Evolutionary conservation across 2,113 vertebrate species (phyloP), one percentile per base, ranked within the genome.

Genomic region (Gambusia holbrooki): DNA sequence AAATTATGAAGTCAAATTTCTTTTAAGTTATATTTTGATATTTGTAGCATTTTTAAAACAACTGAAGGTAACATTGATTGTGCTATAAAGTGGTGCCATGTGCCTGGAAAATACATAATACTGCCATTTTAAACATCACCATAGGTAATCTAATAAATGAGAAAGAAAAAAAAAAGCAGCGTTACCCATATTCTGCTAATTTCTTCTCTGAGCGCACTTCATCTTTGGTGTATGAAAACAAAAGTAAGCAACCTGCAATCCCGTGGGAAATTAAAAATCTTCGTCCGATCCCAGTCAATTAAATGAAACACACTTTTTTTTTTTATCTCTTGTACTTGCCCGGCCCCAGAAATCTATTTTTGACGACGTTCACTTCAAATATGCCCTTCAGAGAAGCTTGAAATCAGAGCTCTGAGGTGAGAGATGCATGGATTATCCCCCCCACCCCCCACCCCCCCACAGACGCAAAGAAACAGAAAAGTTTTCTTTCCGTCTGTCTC

Each of bases 181-280:
- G 33, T 74, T 7, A 75, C 73, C 79, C 2, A 54, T 84, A 83
- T 71, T 76, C 77, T 84, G 76, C 80, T 76, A 71, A 89, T 89
- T 87, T 85, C 71, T 89, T 88, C 82, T 77, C 84, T 75, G 76
- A 79, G 72, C 86, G 76, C 80, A 73, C 73, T 74, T 87, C 84
- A 84, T 84, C 81, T 81, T 69, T n/a, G 77, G 54, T 2, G 85
- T 67, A 78, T 80, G 86, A 90, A 90, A 90, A 86, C 88, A 90
- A 89, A 93, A 90, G 90, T 92, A 90, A 84, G 85, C 87, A 86
- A 85, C 63, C 76, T 68, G 17, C n/a, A 5, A 80, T 91, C 90
- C 82, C 90, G 1, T 61, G 92, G 92, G 90, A 92, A 93, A 93
- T 93, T 92, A 92, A 92, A 87, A 88, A 88, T 87, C 82, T 81